Evolutionary conservation across 1,140 invertebrate species (phyloP).

Genomic region (Sycobia sp.): DNA sequence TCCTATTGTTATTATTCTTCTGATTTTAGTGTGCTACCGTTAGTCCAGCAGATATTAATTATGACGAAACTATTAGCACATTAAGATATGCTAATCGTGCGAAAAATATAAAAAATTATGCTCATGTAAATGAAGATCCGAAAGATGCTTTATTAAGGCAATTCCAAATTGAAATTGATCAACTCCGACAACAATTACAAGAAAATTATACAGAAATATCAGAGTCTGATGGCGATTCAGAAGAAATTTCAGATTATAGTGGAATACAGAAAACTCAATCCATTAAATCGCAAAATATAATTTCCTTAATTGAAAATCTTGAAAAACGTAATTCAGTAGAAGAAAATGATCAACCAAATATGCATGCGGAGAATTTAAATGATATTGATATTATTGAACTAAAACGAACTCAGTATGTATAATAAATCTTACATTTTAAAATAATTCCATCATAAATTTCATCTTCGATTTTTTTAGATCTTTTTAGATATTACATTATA

Average conservation of each 20-base stretch:
- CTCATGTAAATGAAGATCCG: slow-evolving; percentile 96
- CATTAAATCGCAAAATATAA: no score
- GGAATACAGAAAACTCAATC: no score
- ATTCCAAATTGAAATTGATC: slow-evolving; percentile 96
- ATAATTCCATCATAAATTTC: no score
- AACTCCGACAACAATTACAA: slow-evolving; percentile 84
- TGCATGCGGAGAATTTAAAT: slow-evolving; percentile 54
- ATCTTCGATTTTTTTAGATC: no score
- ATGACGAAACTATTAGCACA: slow-evolving; percentile 97
- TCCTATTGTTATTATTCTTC: no score
- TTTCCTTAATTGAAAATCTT: no score
- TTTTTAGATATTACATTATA: background rate
- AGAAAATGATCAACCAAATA: slow-evolving; percentile 36
- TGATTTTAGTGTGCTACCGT: slow-evolving; percentile 84
- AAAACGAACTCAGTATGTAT: slow-evolving; percentile 57
- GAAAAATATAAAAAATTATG: slow-evolving; percentile 97
- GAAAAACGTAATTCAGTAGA: no score
- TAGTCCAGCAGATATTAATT: slow-evolving; percentile 94
- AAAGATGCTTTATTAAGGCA: slow-evolving; percentile 94
- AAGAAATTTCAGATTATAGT: slow-evolving; percentile 52
- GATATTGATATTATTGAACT: slow-evolving; percentile 57
- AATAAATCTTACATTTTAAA: no score
- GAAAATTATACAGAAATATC: slow-evolving; percentile 60
- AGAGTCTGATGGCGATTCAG: slow-evolving; percentile 52
- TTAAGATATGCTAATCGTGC: slow-evolving; percentile 95